Conservation (phyloP, 2,113 vertebrate species). For the Phalacrocorax pelagicus region DNA sequence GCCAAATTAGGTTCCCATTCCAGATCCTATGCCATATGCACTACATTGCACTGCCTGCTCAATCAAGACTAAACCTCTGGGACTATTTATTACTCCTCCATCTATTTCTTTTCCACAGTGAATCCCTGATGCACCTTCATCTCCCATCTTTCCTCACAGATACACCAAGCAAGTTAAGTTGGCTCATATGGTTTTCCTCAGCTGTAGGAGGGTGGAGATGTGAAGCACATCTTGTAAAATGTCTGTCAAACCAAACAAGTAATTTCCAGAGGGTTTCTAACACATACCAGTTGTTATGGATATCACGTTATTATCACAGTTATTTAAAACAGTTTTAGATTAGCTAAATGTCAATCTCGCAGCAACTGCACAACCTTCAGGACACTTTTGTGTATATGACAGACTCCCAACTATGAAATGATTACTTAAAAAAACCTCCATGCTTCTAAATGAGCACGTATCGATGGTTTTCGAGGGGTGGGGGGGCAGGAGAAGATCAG, state of each 20-base stretch:
- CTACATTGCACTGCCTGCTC: not conserved
- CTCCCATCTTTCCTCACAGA: not conserved
- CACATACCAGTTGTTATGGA: slow-evolving; percentile 36
- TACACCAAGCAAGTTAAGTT: not conserved
- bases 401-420: not conserved
- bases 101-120: not conserved
- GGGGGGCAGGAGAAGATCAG: too few species aligned
- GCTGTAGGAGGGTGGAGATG: not conserved
- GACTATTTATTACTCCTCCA: not conserved
- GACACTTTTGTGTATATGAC: not conserved
- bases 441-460: not conserved
- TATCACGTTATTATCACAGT: slow-evolving; percentile 49
- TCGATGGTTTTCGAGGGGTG: not conserved
- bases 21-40: not conserved
- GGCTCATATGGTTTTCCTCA: not conserved
- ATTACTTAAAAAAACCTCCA: not conserved
- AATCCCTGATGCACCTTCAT: not conserved
- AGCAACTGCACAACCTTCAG: slow-evolving; percentile 33
- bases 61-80: not conserved
- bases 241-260: slow-evolving; percentile 14
- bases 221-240: not conserved
- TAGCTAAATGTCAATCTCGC: slow-evolving; percentile 57
- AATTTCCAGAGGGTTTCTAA: slow-evolving; percentile 39
- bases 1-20: not conserved
- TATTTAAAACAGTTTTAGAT: slow-evolving; percentile 51